These are phyloP conservation scores for Corythoichthys intestinalis DNA, from an alignment of 2,113 vertebrate species.

Conservation along the genomic window DNA sequence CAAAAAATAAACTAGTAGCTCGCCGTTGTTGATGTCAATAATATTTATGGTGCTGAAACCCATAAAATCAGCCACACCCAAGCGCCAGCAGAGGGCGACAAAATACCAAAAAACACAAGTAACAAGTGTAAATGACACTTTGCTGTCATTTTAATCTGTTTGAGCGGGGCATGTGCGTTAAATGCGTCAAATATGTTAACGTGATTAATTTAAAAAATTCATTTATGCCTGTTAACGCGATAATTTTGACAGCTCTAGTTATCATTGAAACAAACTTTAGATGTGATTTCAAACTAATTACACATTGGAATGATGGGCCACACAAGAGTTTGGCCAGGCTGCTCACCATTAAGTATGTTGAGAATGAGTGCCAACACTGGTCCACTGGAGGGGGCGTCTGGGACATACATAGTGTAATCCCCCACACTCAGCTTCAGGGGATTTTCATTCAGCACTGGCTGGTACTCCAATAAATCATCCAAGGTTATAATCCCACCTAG, in stretches of 20 bases:
- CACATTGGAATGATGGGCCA: constrained; percentile 37
- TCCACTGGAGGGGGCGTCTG: constrained; percentile 86
- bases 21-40: too few species aligned
- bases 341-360: constrained; percentile 89
- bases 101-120: too few species aligned
- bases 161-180: too few species aligned
- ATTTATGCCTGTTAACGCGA: too few species aligned
- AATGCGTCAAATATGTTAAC: too few species aligned
- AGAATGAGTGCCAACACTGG: constrained; percentile 89
- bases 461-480: constrained; percentile 81
- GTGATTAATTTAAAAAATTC: too few species aligned
- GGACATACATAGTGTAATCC: constrained; percentile 79
- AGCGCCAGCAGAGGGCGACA: too few species aligned
- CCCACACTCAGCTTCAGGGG: constrained; percentile 77
- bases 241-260: neutral
- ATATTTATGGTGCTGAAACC: too few species aligned
- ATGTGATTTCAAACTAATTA: neutral
- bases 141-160: too few species aligned
- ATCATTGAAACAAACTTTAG: constrained; percentile 30
- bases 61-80: too few species aligned
- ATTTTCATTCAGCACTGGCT: constrained; percentile 74
- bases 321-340: constrained; percentile 28
- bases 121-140: too few species aligned
- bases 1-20: too few species aligned
- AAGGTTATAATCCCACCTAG: constrained; percentile 85